phyloP scores from a whole-genome alignment of 2,797 vertebrate species.

The Chelmon rostratus region DNA sequence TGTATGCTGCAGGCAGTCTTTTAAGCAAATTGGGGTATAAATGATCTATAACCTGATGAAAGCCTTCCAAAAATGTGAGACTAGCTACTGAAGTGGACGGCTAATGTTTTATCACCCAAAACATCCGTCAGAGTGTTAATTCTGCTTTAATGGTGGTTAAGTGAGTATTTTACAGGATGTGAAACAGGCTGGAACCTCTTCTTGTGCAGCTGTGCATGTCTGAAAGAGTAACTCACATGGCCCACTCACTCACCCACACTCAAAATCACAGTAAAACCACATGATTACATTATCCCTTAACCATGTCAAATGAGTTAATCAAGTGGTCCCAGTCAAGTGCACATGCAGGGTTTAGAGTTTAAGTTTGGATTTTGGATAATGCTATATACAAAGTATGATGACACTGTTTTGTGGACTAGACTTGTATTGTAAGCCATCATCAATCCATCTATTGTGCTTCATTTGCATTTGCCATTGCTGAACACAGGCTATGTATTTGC shows the following conservation, averaged over 20 bases:
- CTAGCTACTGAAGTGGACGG: neutral
- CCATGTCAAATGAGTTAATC: neutral
- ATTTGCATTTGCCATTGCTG: conserved; percentile 52
- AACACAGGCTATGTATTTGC: conserved; percentile 33
- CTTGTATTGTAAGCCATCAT: neutral
- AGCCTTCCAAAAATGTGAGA: neutral
- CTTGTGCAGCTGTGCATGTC: neutral
- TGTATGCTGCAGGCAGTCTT: neutral
- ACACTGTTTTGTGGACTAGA: neutral
- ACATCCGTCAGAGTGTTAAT: neutral
- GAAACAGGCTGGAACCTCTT: conserved; percentile 9
- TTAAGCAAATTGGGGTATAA: neutral
- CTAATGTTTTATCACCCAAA: neutral
- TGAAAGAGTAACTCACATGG: neutral
- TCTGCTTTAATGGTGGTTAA: neutral
- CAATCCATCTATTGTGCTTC: neutral
- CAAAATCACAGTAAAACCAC: neutral
- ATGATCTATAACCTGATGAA: neutral
- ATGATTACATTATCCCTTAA: neutral
- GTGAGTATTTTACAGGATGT: conserved; percentile 4
- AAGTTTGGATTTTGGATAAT: neutral
- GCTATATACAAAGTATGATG: neutral
- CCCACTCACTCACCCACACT: neutral
- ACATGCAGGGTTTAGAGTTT: no score
- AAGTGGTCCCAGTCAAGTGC: neutral